Evolutionary conservation across 1,140 invertebrate genomes (phyloP).

Genomic region (Nilaparvata lugens): DNA sequence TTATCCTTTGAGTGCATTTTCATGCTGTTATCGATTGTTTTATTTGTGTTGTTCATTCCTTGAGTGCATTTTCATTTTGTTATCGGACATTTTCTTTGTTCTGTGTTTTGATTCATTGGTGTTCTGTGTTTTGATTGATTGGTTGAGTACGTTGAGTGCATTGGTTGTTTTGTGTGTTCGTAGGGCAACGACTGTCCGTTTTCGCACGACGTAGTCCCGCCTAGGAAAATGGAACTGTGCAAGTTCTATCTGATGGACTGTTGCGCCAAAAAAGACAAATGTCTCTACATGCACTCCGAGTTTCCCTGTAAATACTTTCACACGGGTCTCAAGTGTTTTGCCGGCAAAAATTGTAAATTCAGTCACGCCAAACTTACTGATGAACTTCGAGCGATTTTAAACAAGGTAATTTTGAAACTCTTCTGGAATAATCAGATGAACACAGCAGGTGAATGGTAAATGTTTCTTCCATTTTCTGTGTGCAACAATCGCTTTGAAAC

Average conservation of each 20-base stretch:
- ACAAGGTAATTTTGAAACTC: conserved; percentile 41
- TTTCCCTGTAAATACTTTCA: conserved; percentile 98
- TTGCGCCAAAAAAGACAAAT: conserved; percentile 91
- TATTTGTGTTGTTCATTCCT: too few relatives aligned
- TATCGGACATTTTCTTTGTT: too few relatives aligned
- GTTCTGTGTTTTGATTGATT: too few relatives aligned
- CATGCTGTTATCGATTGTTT: too few relatives aligned
- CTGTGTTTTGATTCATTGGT: too few relatives aligned
- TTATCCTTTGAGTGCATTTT: too few relatives aligned
- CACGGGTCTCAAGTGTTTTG: conserved; percentile 75
- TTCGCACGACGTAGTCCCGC: conserved; percentile 74
- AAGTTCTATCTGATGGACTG: conserved; percentile 95
- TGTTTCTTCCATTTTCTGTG: too few relatives aligned
- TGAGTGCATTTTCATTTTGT: too few relatives aligned
- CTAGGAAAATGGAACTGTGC: conserved; percentile 86
- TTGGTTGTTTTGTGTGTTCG: conserved; percentile 27
- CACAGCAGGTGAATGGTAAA: too few relatives aligned
- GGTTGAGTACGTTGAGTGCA: too few relatives aligned
- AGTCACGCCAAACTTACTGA: conserved; percentile 77
- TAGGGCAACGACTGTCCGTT: conserved; percentile 69
- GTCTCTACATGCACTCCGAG: conserved; percentile 93
- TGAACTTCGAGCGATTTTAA: conserved; percentile 52
- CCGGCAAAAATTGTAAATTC: conserved; percentile 83
- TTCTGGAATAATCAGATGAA: too few relatives aligned
- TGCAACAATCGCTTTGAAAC: too few relatives aligned